A percentile compares a stretch with the other conserved stretches of the same genome.
Evolutionary conservation across 2,113 vertebrate genomes (phyloP).

Genomic region (Tinamus guttatus): DNA sequence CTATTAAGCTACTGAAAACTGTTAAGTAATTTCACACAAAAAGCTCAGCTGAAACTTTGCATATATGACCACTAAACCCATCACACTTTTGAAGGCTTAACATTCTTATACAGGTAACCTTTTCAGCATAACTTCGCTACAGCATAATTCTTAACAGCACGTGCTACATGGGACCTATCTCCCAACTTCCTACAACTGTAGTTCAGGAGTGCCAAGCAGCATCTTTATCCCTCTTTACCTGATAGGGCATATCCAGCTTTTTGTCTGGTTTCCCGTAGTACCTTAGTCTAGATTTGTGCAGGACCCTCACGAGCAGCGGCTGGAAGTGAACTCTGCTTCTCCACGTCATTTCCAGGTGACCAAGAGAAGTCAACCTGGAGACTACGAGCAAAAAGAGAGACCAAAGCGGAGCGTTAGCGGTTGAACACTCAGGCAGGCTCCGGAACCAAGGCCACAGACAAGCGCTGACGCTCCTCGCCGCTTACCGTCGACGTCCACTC

Average conservation of each 20-base stretch:
- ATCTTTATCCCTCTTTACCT: constrained; percentile 76
- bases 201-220: background rate
- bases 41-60: background rate
- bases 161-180: background rate
- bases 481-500: constrained; percentile 82
- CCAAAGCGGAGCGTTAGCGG: background rate
- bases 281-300: constrained; percentile 88
- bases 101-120: background rate
- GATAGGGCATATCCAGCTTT: constrained; percentile 87
- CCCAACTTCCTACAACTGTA: background rate
- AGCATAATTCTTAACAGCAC: background rate
- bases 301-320: constrained; percentile 88
- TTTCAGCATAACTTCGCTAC: background rate
- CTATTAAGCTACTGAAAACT: background rate
- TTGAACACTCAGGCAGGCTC: background rate
- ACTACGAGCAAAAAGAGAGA: constrained; percentile 66
- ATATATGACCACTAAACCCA: background rate
- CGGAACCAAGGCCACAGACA: background rate
- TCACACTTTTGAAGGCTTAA: background rate
- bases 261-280: constrained; percentile 89
- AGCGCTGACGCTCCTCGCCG: background rate
- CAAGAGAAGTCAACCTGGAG: constrained; percentile 81
- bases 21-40: accelerated
- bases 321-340: constrained; percentile 62
- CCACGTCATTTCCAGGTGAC: constrained; percentile 82